These are phyloP conservation scores for Belonocnema kinseyi DNA, from an alignment of 1,140 invertebrate genomes.

Conservation along the genomic window DNA sequence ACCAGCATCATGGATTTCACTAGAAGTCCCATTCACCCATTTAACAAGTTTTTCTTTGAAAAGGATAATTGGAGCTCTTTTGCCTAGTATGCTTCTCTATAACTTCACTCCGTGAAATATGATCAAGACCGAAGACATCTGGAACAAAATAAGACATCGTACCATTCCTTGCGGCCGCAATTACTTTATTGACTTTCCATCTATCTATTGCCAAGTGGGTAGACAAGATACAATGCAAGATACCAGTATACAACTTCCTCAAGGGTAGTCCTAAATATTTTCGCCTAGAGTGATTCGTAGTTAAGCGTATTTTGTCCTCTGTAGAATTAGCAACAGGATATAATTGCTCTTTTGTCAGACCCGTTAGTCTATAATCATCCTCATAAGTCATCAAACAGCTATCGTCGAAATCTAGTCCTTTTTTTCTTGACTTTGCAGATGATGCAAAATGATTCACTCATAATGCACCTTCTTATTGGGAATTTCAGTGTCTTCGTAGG, in stretches of 20 bases:
- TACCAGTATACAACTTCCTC: not conserved
- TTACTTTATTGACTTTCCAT: not conserved
- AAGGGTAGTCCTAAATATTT: not conserved
- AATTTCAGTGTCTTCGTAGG: too few species aligned
- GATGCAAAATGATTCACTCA: too few species aligned
- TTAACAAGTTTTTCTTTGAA: not conserved
- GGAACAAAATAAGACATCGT: not conserved
- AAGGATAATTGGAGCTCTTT: not conserved
- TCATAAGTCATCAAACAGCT: not conserved
- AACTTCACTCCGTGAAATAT: not conserved
- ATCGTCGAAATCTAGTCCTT: not conserved
- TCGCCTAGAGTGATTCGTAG: not conserved
- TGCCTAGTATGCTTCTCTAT: not conserved
- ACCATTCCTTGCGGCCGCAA: not conserved
- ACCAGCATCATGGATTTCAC: not conserved
- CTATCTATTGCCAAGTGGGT: not conserved
- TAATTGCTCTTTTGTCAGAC: not conserved
- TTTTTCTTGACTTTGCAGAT: not conserved
- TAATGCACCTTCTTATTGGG: too few species aligned
- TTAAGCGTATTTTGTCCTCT: not conserved
- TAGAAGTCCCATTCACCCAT: not conserved
- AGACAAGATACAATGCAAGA: not conserved
- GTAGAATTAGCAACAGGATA: not conserved
- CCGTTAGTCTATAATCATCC: conserved; percentile 1
- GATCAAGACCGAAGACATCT: not conserved